Evolutionary conservation across 2,113 vertebrate genomes (phyloP).

Genomic region (Mastomys natalensis): DNA sequence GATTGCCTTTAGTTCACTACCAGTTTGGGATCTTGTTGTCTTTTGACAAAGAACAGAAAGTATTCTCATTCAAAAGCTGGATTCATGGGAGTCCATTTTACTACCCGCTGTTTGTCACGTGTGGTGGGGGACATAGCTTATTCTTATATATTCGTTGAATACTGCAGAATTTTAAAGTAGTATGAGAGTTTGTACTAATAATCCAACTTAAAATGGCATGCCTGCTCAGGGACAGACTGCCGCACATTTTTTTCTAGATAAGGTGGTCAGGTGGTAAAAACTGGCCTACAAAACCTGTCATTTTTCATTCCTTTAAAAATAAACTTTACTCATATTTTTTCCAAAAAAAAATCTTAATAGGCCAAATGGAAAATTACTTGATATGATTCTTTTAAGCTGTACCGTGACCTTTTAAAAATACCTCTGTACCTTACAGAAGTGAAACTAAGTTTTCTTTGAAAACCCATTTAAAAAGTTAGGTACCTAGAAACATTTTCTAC

Average conservation of each 20-base stretch:
- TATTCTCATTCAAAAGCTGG: neutral
- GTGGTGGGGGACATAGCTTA: neutral
- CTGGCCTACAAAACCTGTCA: neutral
- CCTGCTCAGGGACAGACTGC: neutral
- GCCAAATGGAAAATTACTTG: constrained; percentile 68
- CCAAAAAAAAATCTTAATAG: constrained; percentile 54
- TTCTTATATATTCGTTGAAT: neutral
- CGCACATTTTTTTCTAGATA: constrained; percentile 8
- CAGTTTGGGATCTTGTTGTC: neutral
- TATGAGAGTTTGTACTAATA: neutral
- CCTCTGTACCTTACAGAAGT: constrained; percentile 51
- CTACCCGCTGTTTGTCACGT: neutral
- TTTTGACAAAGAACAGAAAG: neutral
- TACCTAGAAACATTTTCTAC: constrained; percentile 45
- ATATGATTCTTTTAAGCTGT: constrained; percentile 50
- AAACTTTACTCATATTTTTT: constrained; percentile 64
- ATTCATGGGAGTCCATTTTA: neutral
- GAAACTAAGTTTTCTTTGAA: constrained; percentile 71
- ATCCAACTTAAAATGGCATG: neutral
- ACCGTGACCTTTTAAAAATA: constrained; percentile 69
- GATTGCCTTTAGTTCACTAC: neutral
- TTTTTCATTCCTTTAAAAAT: constrained; percentile 68
- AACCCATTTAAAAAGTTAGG: constrained; percentile 24
- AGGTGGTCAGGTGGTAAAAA: constrained; percentile 50
- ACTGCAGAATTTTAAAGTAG: neutral